Base-by-base conservation (phyloP, 2,113 vertebrate species). In the Chaetodon trifascialis region DNA sequence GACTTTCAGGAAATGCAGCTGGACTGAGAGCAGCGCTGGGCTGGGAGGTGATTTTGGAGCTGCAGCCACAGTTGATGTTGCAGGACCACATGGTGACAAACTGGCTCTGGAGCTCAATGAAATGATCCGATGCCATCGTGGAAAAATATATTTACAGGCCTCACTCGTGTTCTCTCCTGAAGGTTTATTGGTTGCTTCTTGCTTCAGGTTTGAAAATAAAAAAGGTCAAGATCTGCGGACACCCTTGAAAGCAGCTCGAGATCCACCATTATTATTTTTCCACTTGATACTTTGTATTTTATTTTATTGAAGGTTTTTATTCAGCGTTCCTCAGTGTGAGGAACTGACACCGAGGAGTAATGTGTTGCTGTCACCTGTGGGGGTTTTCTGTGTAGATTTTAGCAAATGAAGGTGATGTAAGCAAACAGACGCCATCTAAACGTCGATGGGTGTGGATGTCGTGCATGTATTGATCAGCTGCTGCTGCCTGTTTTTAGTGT, bases 381-480 rank as follows among this genome's bases (percentile, higher is more conserved):
- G 14, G 51, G 14, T 15, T 59, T 4, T 52, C 12, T 15, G 52
- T 56, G 17, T 34, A 38, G 30, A 63, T 62, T 30, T 60, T 3
- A 36, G 11, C 23, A 36, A 36, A 23, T 68, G 42, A 59, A 62
- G 52, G 40, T 11, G 17, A 36, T 80, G 36, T 11, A 36, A 63
- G 21, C 23, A 67, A 69, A 60, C 17, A 10, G 23, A 59, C 25
- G 3, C n/a, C 4, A 47, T 17, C 4, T 19, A 40, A 54, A 36
- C 9, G 17, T 23, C 16, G 9, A 10, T 11, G 55, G 3, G 2
- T 63, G 71, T 30, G 0, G 15, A 68, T 40, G 60, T 60, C 55
- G 60, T 67, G 44, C 23, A 14, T 15, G 15, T 8, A 69, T 64
- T 72, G 34, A 76, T 65, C 21, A 49, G 51, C 51, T 59, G 11